A percentile compares a stretch with the other conserved stretches of the same genome.
Conservation (phyloP, 2,888 invertebrate species). For the Ametastegia equiseti region DNA sequence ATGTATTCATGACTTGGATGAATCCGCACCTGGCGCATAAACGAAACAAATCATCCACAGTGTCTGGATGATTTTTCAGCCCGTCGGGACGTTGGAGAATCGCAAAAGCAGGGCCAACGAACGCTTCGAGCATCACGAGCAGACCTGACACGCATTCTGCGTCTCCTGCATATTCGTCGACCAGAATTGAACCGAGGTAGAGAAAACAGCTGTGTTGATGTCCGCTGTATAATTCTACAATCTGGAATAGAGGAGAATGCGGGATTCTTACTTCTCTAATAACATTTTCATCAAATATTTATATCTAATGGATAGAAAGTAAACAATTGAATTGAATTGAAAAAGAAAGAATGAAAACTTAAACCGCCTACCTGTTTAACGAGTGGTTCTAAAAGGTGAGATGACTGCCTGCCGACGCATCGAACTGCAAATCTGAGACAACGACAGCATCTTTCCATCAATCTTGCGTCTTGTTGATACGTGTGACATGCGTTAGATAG, state of each 20-base stretch:
- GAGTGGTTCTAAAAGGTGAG: conserved; percentile 87
- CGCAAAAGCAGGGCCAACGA: conserved; percentile 88
- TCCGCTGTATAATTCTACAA: conserved; percentile 84
- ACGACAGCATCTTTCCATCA: conserved; percentile 96
- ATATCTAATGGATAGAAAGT: too few species aligned
- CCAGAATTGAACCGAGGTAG: conserved; percentile 92
- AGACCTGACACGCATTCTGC: conserved; percentile 87
- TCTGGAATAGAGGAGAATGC: conserved; percentile 74
- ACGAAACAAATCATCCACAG: conserved; percentile 97
- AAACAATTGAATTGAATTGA: too few species aligned
- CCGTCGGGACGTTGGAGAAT: conserved; percentile 89
- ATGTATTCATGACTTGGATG: conserved; percentile 13
- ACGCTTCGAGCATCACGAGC: conserved; percentile 90
- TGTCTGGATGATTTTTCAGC: conserved; percentile 95
- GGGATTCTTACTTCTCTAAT: not conserved
- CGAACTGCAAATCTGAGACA: conserved; percentile 93
- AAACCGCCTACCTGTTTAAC: conserved; percentile 83
- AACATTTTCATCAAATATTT: not conserved
- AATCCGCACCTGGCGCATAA: conserved; percentile 82
- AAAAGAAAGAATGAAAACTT: not conserved
- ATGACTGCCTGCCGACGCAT: conserved; percentile 88
- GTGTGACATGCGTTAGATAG: conserved; percentile 87
- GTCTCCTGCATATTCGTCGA: conserved; percentile 91
- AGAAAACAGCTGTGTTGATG: conserved; percentile 95
- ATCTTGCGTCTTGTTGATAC: conserved; percentile 88